Percentiles rank a stretch among this genome's conserved stretches.
These are phyloP conservation scores for Drosophila guanche DNA, from an alignment of 1,140 invertebrate species.

Conservation along the genomic window DNA sequence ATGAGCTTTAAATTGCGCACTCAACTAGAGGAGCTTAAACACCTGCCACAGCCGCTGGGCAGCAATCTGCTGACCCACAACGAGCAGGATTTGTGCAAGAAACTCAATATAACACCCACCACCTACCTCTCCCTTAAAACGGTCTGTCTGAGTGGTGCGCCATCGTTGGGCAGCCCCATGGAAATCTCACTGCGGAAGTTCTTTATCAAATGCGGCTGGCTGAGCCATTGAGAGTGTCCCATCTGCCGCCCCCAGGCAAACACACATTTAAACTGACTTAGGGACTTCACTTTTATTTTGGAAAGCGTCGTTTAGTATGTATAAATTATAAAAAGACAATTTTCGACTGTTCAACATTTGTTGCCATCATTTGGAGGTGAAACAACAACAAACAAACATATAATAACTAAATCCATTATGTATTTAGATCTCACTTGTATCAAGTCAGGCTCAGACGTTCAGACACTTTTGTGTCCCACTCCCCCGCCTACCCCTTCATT, in stretches of 20 bases:
- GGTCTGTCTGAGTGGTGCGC: slow-evolving; percentile 83
- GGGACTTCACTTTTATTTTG: slow-evolving; percentile 64
- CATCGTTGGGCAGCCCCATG: slow-evolving; percentile 68
- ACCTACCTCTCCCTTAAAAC: slow-evolving; percentile 86
- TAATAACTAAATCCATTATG: slow-evolving; percentile 21
- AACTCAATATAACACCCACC: slow-evolving; percentile 85
- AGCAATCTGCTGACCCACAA: slow-evolving; percentile 83
- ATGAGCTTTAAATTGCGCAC: slow-evolving; percentile 72
- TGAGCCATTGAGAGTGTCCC: slow-evolving; percentile 63
- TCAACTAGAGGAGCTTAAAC: slow-evolving; percentile 75
- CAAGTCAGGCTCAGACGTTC: slow-evolving; percentile 51
- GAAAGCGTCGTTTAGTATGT: slow-evolving; percentile 34
- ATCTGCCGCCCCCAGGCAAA: slow-evolving; percentile 4
- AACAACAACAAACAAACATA: slow-evolving; percentile 33
- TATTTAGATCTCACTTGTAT: slow-evolving; percentile 70
- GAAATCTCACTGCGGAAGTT: slow-evolving; percentile 80
- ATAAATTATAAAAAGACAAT: slow-evolving; percentile 47
- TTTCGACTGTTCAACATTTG: slow-evolving; percentile 56
- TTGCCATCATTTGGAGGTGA: slow-evolving; percentile 57
- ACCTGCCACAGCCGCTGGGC: slow-evolving; percentile 66
- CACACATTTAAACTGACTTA: slow-evolving; percentile 44
- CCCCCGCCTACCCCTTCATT: no score
- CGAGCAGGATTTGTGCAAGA: slow-evolving; percentile 84
- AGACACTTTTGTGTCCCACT: no score
- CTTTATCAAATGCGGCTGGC: slow-evolving; percentile 83